Conservation (phyloP, 2,888 invertebrate species). For the Caenorhabditis sulstoni region DNA sequence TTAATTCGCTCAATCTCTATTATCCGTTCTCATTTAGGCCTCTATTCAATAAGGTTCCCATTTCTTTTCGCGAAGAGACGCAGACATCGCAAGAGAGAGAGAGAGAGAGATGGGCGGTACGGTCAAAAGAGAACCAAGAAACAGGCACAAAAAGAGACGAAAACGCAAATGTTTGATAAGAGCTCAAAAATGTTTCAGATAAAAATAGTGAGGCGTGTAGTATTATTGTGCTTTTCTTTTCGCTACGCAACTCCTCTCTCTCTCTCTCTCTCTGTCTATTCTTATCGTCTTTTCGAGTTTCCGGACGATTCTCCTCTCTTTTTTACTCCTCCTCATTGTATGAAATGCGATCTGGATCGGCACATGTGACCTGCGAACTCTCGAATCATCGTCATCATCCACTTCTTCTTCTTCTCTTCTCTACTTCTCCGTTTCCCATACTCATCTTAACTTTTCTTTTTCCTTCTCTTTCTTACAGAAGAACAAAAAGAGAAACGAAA, state of each 20-base stretch:
- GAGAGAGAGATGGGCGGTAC: no score
- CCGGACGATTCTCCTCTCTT: background rate
- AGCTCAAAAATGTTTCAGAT: background rate
- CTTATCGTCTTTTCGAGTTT: conserved; percentile 15
- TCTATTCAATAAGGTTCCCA: no score
- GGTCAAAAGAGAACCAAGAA: background rate
- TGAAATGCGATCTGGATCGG: no score
- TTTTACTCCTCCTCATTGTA: background rate
- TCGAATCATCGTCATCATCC: no score
- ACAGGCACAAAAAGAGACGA: background rate
- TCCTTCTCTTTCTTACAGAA: background rate
- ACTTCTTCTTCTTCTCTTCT: no score
- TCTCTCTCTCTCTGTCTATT: background rate
- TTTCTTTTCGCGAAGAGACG: no score
- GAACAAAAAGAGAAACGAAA: background rate
- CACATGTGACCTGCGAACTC: no score
- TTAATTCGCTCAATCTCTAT: background rate
- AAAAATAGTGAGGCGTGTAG: conserved; percentile 13
- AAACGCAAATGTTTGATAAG: no score
- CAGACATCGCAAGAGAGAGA: no score
- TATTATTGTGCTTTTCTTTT: conserved; percentile 16
- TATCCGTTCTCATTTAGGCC: no score
- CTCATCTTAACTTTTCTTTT: background rate
- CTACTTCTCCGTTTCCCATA: no score
- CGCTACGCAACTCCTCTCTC: background rate